Conservation (phyloP, 2,888 invertebrate species). For the Cheilosia scutellata region DNA sequence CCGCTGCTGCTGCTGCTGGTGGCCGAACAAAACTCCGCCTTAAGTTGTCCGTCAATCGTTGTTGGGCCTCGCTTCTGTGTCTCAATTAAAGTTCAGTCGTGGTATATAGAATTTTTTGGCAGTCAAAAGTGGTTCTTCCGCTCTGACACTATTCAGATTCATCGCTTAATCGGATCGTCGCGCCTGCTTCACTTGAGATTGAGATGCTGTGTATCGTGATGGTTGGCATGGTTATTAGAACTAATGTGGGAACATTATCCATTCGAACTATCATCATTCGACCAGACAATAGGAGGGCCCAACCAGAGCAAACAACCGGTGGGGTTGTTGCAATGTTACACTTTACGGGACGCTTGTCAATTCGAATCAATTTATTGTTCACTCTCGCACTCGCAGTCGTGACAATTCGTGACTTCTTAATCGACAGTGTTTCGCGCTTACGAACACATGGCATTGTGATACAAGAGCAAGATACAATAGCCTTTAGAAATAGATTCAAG, state of each 20-base stretch:
- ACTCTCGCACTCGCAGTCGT: constrained; percentile 28
- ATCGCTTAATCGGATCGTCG: constrained; percentile 37
- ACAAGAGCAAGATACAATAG: constrained; percentile 1
- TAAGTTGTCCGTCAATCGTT: constrained; percentile 57
- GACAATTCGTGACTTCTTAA: constrained; percentile 32
- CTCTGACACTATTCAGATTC: constrained; percentile 58
- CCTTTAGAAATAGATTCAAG: not conserved
- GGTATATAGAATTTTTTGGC: constrained; percentile 64
- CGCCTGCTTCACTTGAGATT: constrained; percentile 53
- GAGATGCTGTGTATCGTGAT: constrained; percentile 34
- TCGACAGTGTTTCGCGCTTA: constrained; percentile 28
- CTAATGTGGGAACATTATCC: constrained; percentile 73
- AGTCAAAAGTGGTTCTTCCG: constrained; percentile 72
- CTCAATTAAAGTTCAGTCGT: constrained; percentile 59
- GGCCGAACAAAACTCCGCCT: constrained; percentile 47
- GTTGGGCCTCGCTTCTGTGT: constrained; percentile 31
- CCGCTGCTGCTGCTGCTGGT: not conserved
- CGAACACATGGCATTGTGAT: not conserved
- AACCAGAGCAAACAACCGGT: constrained; percentile 38
- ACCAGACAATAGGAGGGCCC: constrained; percentile 48
- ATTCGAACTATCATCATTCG: constrained; percentile 35
- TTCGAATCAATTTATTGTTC: constrained; percentile 57
- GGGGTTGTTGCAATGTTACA: constrained; percentile 63
- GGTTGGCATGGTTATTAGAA: constrained; percentile 68
- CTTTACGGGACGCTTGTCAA: constrained; percentile 49